Evolutionary conservation across 2,888 invertebrate genomes (phyloP), one percentile per base, ranked within the genome.

Genomic region (Eupsilia transversa): DNA sequence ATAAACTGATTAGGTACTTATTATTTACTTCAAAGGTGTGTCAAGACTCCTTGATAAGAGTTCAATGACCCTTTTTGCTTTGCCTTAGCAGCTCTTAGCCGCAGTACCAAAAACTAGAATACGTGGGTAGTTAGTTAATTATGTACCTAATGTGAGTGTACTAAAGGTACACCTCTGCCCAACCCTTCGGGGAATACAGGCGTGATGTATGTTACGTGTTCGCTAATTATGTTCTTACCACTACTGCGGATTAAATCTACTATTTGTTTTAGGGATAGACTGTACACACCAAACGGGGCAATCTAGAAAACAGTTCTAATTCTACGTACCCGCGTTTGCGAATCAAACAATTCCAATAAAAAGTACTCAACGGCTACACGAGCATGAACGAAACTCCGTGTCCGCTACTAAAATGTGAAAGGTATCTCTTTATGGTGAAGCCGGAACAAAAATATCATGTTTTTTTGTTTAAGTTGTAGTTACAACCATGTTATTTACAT

Each of bases 281-380:
- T 59, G 33, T 59, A 23, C 23, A 33, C 14, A n/a, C n/a, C n/a
- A n/a, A n/a, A n/a, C n/a, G n/a, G n/a, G n/a, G n/a, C n/a, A n/a
- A 59, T 38, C 20, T 41, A 38, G 4, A 56, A 33, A 35, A 35
- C 17, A 57, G 2, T 46, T 70, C 7, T 23, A 23, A 27, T 33
- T 30, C 9, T 52, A 10, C 33, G 17, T n/a, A 23, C 20, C 20
- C 17, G 27, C n/a, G 9, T 41, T 59, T 59, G 23, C 6, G n/a
- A 49, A 43, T 38, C 14, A 46, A 64, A 59, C 17, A 41, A 46
- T 64, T 46, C 41, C n/a, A 56, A 46, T 30, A 56, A 43, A 52
- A 5, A 20, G 10, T 30, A 35, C 27, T 27, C n/a, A 61, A 20
- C 2, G 43, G n/a, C 9, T 38, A 74, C 61, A 74, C 56, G 74